These are phyloP conservation scores for Typhlichthys subterraneus DNA, from an alignment of 2,797 vertebrate species.

Conservation along the genomic window DNA sequence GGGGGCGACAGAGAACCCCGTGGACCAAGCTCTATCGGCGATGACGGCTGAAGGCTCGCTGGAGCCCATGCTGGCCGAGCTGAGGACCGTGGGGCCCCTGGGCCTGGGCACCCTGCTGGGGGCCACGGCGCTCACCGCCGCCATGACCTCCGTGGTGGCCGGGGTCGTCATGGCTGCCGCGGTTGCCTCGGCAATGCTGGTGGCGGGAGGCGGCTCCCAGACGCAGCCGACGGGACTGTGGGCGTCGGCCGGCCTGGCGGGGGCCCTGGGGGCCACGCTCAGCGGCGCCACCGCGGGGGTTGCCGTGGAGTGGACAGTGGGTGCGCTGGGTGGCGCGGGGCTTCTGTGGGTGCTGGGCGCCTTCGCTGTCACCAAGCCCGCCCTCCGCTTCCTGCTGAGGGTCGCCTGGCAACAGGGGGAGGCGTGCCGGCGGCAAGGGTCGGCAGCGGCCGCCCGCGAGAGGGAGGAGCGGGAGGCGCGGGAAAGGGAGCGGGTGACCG, in stretches of 20 bases:
- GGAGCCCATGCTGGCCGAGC: slow-evolving; percentile 59
- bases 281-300: slow-evolving; percentile 63
- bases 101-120: slow-evolving; percentile 70
- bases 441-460: neutral
- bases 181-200: slow-evolving; percentile 50
- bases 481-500: slow-evolving; percentile 45
- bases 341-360: slow-evolving; percentile 61
- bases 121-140: slow-evolving; percentile 64
- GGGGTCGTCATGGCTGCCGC: slow-evolving; percentile 65
- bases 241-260: slow-evolving; percentile 55
- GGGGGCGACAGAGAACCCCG: slow-evolving; percentile 64
- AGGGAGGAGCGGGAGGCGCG: slow-evolving; percentile 41
- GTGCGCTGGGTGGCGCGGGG: slow-evolving; percentile 51
- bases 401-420: slow-evolving; percentile 42
- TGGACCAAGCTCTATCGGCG: slow-evolving; percentile 44
- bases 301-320: slow-evolving; percentile 56
- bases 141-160: slow-evolving; percentile 63
- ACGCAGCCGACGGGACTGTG: slow-evolving; percentile 40
- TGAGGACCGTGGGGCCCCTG: slow-evolving; percentile 63
- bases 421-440: slow-evolving; percentile 30
- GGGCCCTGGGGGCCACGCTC: slow-evolving; percentile 50
- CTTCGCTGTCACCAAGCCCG: slow-evolving; percentile 62
- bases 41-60: slow-evolving; percentile 53
- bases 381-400: slow-evolving; percentile 49
- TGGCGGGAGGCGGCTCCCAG: slow-evolving; percentile 18